phyloP scores from a whole-genome alignment of 2,797 vertebrate species.

The Dermochelys coriacea region DNA sequence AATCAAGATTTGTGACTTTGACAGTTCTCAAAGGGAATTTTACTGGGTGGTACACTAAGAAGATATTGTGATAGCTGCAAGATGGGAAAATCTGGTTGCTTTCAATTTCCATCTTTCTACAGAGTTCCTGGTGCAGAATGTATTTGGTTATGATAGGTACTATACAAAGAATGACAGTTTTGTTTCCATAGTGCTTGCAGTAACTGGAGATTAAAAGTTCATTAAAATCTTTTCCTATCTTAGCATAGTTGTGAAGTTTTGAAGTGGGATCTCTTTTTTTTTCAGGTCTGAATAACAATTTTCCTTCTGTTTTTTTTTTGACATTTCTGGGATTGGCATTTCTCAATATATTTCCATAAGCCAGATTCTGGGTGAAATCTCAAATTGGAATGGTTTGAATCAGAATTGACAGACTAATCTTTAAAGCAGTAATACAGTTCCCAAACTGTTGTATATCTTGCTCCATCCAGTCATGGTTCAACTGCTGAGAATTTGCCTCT shows the following conservation, averaged over 20 bases:
- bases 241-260: not conserved
- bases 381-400: not conserved
- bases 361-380: not conserved
- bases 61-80: constrained; percentile 54
- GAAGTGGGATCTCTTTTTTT: not conserved
- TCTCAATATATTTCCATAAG: not conserved
- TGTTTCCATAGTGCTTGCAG: constrained; percentile 50
- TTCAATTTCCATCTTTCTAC: constrained; percentile 44
- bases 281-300: not conserved
- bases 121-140: constrained; percentile 36
- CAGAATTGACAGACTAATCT: not conserved
- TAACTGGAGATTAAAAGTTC: constrained; percentile 47
- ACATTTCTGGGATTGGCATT: not conserved
- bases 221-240: constrained; percentile 31
- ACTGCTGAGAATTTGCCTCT: not conserved
- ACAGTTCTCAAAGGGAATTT: constrained; percentile 13
- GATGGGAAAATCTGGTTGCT: constrained; percentile 47
- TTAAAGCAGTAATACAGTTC: not conserved
- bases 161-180: constrained; percentile 49
- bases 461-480: not conserved
- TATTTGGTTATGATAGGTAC: constrained; percentile 26
- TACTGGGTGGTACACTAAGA: not conserved
- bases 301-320: not conserved
- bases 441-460: not conserved
- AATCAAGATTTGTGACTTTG: not conserved